Percentiles rank a stretch among this genome's conserved stretches.
These are phyloP conservation scores for Neodiprion lecontei DNA, from an alignment of 1,140 invertebrate species.

Conservation along the genomic window DNA sequence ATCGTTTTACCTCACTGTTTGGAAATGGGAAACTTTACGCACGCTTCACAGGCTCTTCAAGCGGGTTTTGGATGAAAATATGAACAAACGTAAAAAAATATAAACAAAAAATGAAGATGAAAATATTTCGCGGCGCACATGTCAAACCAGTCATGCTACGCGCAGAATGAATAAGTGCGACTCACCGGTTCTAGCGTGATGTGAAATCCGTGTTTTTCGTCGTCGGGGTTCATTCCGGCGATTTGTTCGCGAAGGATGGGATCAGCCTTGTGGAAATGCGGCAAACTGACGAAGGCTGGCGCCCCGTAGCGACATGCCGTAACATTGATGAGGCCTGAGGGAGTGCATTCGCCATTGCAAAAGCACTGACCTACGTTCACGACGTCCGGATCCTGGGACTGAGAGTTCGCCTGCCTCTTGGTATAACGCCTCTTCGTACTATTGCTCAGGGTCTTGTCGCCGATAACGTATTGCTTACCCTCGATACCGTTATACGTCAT, in stretches of 20 bases:
- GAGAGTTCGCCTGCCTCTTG: conserved; percentile 52
- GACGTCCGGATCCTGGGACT: conserved; percentile 60
- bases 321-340: conserved; percentile 67
- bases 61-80: too few species aligned
- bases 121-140: too few species aligned
- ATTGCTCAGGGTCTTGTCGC: conserved; percentile 55
- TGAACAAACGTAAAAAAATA: conserved; percentile 14
- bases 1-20: too few species aligned
- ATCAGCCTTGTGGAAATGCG: conserved; percentile 75
- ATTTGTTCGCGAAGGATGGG: conserved; percentile 61
- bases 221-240: conserved; percentile 66
- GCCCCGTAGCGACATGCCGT: conserved; percentile 64
- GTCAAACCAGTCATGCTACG: too few species aligned
- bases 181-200: conserved; percentile 72
- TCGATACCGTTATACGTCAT: conserved; percentile 43
- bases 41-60: too few species aligned
- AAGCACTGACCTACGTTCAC: conserved; percentile 72
- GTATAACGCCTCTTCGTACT: conserved; percentile 48
- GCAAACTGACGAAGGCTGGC: conserved; percentile 72
- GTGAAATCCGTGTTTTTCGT: conserved; percentile 65
- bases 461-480: conserved; percentile 52
- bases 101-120: conserved; percentile 14
- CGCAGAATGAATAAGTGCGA: conserved; percentile 17
- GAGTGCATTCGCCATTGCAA: conserved; percentile 74
- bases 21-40: too few species aligned